phyloP scores from a whole-genome alignment of 2,888 invertebrate genomes.

The Drosophila mettleri region DNA sequence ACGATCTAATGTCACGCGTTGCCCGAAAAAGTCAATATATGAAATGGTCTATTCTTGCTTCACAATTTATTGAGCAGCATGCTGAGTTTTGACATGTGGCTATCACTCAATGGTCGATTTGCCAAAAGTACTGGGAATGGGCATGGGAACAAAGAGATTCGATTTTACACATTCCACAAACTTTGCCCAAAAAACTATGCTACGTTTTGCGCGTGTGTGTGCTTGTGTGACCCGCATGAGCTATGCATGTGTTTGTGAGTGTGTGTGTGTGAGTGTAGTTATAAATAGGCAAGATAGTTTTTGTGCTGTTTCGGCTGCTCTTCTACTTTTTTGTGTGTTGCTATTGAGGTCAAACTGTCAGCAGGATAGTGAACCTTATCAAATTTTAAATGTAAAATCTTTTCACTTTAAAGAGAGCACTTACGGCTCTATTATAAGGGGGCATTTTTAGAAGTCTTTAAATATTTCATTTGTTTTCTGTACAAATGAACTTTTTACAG shows the following conservation, averaged over 20 bases:
- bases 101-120: conserved; percentile 62
- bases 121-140: conserved; percentile 2
- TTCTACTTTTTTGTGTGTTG: conserved; percentile 19
- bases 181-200: conserved; percentile 62
- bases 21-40: conserved; percentile 22
- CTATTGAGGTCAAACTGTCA: conserved; percentile 74
- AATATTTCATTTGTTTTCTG: background rate
- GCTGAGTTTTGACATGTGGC: conserved; percentile 70
- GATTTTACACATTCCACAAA: conserved; percentile 8
- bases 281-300: conserved; percentile 77
- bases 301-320: conserved; percentile 48
- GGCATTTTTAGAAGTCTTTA: background rate
- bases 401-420: conserved; percentile 55
- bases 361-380: conserved; percentile 76
- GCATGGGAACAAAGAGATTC: background rate
- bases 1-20: conserved; percentile 65
- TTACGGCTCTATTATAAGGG: background rate
- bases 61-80: conserved; percentile 63
- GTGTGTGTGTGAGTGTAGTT: conserved; percentile 41
- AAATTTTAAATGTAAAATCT: conserved; percentile 48
- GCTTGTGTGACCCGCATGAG: conserved; percentile 38
- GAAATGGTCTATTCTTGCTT: background rate
- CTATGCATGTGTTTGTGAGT: conserved; percentile 13
- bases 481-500: background rate
- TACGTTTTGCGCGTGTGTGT: conserved; percentile 34